A percentile compares a stretch with the other conserved stretches of the same genome.
These are phyloP conservation scores for Dipodomys stephensi DNA, from an alignment of 2,113 vertebrate genomes.

Conservation along the genomic window DNA sequence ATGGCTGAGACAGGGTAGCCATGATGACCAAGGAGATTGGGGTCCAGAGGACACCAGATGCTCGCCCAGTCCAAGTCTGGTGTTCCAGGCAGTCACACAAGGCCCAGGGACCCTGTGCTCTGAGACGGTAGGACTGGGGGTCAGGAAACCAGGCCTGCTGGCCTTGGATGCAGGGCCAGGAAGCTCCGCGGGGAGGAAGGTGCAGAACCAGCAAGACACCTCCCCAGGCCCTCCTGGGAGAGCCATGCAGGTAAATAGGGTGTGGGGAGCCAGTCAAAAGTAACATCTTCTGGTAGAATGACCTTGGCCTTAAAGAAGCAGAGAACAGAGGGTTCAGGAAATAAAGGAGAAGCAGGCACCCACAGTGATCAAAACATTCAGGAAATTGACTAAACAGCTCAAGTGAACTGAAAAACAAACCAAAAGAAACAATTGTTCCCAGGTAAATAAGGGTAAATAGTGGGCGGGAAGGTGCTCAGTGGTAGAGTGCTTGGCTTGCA, in stretches of 20 bases:
- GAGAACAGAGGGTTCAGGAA: too few relatives aligned
- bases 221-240: not conserved
- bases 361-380: fast-evolving
- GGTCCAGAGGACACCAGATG: too few relatives aligned
- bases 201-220: too few relatives aligned
- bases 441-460: not conserved
- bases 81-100: not conserved
- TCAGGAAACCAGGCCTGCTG: not conserved
- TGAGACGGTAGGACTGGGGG: not conserved
- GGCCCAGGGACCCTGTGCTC: not conserved
- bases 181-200: not conserved
- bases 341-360: not conserved
- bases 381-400: too few relatives aligned
- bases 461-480: too few relatives aligned
- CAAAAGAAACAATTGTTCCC: not conserved
- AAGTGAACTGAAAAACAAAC: not conserved
- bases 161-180: not conserved
- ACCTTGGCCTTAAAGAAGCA: too few relatives aligned
- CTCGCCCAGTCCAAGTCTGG: not conserved
- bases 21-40: not conserved
- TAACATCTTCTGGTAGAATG: too few relatives aligned
- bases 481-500: too few relatives aligned
- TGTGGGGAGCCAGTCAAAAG: too few relatives aligned
- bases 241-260: too few relatives aligned
- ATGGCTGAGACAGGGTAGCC: not conserved